Conservation (phyloP, 2,113 vertebrate genomes). For the Pantherophis guttatus region DNA sequence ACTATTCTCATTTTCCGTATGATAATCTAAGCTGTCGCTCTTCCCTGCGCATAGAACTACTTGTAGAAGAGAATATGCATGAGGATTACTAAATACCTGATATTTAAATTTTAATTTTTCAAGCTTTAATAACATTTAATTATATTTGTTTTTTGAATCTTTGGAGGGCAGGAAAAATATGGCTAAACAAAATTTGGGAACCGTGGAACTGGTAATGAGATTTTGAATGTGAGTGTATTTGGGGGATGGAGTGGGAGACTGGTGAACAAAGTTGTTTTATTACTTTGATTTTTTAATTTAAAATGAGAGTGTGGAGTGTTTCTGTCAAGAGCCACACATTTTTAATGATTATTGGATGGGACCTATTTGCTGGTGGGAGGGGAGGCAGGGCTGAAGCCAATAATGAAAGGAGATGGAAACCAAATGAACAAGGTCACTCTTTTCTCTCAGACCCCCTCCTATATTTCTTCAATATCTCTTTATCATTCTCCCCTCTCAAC, state of each 20-base stretch:
- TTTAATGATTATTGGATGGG: background rate
- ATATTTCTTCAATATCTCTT: background rate
- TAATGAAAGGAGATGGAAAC: background rate
- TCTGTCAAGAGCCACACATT: too few relatives aligned
- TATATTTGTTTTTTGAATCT: background rate
- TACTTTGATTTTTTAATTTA: background rate
- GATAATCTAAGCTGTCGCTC: background rate
- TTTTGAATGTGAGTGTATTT: background rate
- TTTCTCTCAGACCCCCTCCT: background rate
- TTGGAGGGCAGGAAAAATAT: background rate
- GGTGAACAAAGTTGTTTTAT: accelerated
- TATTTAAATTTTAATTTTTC: background rate
- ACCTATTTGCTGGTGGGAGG: background rate
- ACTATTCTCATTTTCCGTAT: background rate
- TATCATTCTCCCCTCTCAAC: background rate
- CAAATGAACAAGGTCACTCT: too few relatives aligned
- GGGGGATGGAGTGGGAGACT: background rate
- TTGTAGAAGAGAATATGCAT: background rate
- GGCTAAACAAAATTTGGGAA: background rate
- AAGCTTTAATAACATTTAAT: background rate
- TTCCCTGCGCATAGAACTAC: background rate
- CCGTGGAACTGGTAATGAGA: background rate
- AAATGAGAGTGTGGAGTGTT: background rate
- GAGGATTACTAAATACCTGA: background rate
- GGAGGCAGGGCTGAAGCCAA: background rate